Evolutionary conservation across 2,113 vertebrate species (phyloP).

Genomic region (Spheniscus mendiculus): DNA sequence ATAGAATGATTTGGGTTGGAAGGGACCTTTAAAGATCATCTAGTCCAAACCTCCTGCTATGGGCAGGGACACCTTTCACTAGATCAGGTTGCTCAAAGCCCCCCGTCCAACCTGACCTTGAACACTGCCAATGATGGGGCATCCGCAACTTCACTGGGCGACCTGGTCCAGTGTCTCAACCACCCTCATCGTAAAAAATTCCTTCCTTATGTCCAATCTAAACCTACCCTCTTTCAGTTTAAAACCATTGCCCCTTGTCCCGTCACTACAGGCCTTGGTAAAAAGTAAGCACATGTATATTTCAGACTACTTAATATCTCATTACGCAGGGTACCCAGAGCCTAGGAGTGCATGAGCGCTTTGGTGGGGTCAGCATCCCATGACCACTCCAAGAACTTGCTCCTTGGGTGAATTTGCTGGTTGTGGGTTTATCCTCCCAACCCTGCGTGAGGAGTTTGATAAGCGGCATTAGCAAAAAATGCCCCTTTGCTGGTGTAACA

Average conservation of each 20-base stretch:
- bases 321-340: neutral
- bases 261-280: rapidly evolving
- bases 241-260: neutral
- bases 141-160: neutral
- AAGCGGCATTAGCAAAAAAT: neutral
- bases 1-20: neutral
- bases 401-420: neutral
- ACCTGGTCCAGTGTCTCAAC: neutral
- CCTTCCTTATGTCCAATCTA: neutral
- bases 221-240: neutral
- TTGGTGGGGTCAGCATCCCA: neutral
- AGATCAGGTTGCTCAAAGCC: neutral
- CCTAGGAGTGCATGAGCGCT: rapidly evolving
- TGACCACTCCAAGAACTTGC: neutral
- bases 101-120: neutral
- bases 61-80: neutral
- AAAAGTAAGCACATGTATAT: neutral
- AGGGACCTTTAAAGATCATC: neutral
- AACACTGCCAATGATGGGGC: neutral
- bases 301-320: neutral
- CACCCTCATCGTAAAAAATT: neutral
- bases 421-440: neutral
- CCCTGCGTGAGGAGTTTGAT: neutral
- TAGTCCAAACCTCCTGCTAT: neutral
- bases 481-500: neutral